Conservation (phyloP, 2,888 invertebrate species). For the Agonopterix arenella region DNA sequence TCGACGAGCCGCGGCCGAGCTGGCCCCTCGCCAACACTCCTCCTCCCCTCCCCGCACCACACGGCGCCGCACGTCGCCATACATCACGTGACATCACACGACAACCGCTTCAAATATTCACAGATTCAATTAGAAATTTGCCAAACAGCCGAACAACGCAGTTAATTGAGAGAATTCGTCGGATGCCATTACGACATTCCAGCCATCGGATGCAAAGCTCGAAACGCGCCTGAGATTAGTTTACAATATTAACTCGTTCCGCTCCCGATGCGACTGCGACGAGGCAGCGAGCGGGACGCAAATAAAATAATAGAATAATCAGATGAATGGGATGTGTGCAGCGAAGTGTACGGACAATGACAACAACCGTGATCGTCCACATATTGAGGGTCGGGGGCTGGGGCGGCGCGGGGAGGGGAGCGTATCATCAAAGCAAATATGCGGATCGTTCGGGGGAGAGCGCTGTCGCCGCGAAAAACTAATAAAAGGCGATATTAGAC, state of each 20-base stretch:
- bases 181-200: constrained; percentile 35
- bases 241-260: constrained; percentile 27
- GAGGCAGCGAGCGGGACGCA: constrained; percentile 14
- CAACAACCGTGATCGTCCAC: constrained; percentile 12
- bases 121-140: constrained; percentile 50
- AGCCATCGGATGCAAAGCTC: constrained; percentile 22
- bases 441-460: constrained; percentile 13
- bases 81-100: constrained; percentile 30
- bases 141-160: constrained; percentile 41
- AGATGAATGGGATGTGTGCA: constrained; percentile 14
- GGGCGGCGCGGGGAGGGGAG: neutral
- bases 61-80: constrained; percentile 7
- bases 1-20: constrained; percentile 21
- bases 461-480: constrained; percentile 67
- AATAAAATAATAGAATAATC: constrained; percentile 26
- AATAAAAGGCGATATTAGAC: constrained; percentile 65
- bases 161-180: constrained; percentile 46
- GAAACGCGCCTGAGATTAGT: constrained; percentile 19
- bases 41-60: constrained; percentile 3
- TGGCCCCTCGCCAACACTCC: constrained; percentile 25
- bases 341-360: constrained; percentile 12
- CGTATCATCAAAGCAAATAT: constrained; percentile 46
- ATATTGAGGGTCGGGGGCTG: constrained; percentile 11
- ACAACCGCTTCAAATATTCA: constrained; percentile 35
- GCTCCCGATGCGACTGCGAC: neutral